Base-by-base conservation (phyloP, 2,888 invertebrate species). In the Melieria omissa region DNA sequence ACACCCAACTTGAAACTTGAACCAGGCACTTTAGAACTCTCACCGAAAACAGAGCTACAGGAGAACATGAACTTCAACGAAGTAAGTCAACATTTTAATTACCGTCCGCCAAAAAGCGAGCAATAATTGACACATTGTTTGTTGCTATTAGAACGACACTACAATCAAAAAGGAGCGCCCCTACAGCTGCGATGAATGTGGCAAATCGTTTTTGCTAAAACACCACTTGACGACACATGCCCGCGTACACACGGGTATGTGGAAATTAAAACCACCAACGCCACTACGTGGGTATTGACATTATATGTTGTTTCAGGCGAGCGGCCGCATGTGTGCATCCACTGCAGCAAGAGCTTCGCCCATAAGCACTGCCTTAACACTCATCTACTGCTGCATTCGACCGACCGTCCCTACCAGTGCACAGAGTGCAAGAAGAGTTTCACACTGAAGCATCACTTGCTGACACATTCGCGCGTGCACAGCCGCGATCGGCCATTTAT, bases 401-500 rank as follows among this genome's bases (percentile, higher is more conserved):
- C 93, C 47, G 93, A 94, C 78, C 88, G 95, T 78, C 95, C 95
- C 58, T 95, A 93, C 87, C 91, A 94, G 84, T 95, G 95, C 84
- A 90, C 91, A 75, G 94, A 94, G 88, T 95, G 95, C 88, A 94
- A 94, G 88, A 95, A 95, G 88, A 93, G 94, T 74, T 95, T 95
- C 83, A 95, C 95, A 1, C 88, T 95, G 73, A 95, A 95, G 84
- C 95, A 95, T 86, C 95, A 95, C 86, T 89, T 95, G 79, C 90
- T 94, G 73, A 93, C 94, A 74, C 94, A 94, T 86, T 91, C 92
- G 12, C 90, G 93, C 83, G 93, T 92, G 14, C 94, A 94, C 82
- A 93, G 93, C 78, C 90, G 94, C 74, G 95, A 94, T 72, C 90
- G 94, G 66, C 95, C 95, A 29, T 95, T 94, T 82, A 90, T 93